Percentiles rank a stretch among this genome's conserved stretches.
These are phyloP conservation scores for Felis chaus DNA, from an alignment of 2,113 vertebrate species.

Conservation along the genomic window DNA sequence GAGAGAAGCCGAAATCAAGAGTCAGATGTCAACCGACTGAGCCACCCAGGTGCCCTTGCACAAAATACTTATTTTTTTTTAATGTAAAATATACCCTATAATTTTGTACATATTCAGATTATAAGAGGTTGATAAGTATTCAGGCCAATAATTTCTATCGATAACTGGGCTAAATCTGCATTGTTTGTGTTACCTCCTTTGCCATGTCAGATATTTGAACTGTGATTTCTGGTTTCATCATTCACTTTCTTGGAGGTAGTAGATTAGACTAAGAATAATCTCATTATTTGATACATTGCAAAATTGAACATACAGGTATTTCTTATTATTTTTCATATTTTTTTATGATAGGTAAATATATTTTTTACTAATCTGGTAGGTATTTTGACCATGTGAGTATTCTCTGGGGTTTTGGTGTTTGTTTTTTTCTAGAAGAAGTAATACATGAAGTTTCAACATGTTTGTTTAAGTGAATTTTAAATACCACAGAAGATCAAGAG, in stretches of 20 bases:
- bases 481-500: neutral
- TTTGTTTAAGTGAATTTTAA: neutral
- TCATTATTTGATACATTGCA: neutral
- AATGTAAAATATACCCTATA: neutral
- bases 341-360: neutral
- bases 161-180: neutral
- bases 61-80: neutral
- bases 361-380: neutral
- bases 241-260: neutral
- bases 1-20: no score
- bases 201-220: neutral
- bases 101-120: neutral
- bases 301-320: neutral
- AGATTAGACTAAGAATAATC: neutral
- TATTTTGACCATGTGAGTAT: neutral
- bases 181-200: neutral
- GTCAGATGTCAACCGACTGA: no score
- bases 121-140: neutral
- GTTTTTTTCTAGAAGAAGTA: neutral
- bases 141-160: neutral
- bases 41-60: no score
- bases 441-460: neutral
- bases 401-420: neutral
- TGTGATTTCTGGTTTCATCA: neutral
- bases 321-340: neutral